Conservation (phyloP, 2,797 vertebrate species). For the Pogoniulus pusillus region DNA sequence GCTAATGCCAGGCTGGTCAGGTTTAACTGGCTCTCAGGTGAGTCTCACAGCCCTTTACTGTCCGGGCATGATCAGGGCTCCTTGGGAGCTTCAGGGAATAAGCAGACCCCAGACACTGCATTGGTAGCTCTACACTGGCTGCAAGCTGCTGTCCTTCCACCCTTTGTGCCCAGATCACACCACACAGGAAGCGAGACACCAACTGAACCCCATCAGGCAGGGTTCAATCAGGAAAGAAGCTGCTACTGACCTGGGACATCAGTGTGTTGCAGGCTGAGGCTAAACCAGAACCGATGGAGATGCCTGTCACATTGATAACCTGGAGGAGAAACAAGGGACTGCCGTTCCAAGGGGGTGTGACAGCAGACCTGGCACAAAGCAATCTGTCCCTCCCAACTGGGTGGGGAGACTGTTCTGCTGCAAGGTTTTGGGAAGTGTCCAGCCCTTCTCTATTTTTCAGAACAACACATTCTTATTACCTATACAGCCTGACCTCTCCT, state of each 20-base stretch:
- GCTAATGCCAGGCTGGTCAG: not conserved
- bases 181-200: not conserved
- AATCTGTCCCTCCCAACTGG: not conserved
- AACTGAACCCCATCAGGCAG: not conserved
- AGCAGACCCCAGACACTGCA: not conserved
- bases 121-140: not conserved
- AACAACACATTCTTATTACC: not conserved
- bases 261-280: constrained; percentile 87
- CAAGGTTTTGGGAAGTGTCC: not conserved
- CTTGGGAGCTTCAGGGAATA: not conserved
- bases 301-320: constrained; percentile 83
- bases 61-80: not conserved
- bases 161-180: not conserved
- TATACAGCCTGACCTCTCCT: not conserved
- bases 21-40: not conserved
- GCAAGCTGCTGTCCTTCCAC: not conserved
- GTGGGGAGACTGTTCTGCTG: not conserved
- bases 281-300: constrained; percentile 83
- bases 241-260: constrained; percentile 85
- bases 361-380: not conserved
- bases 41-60: not conserved
- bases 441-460: not conserved
- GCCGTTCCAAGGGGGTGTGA: not conserved
- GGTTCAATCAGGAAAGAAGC: not conserved
- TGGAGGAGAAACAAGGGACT: constrained; percentile 50